Evolutionary conservation across 2,113 vertebrate genomes (phyloP), one percentile per base, ranked within the genome.

Genomic region (Arenaria interpres): DNA sequence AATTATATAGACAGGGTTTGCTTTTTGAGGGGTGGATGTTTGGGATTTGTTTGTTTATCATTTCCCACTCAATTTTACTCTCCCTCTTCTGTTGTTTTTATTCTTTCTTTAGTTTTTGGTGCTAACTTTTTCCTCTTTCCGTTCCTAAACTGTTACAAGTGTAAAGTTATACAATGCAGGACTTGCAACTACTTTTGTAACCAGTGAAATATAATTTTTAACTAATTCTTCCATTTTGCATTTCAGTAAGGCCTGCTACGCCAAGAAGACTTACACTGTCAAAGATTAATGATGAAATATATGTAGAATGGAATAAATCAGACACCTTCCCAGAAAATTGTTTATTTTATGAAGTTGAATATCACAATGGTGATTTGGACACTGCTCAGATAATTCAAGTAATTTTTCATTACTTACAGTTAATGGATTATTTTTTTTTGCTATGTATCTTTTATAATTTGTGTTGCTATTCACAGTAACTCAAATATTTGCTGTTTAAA

Each of bases 231-330:
- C 37, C 10, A 4, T 74, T 93, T 59, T 67, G 43, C 43, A 13
- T 96, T 96, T 93, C 84, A 97, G 95, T 97, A 88, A 97, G 97
- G 78, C 91, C 97, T 46, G 86, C 91, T 46, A 53, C 93, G 18
- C 98, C 98, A 27, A 54, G 19, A 35, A 74, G 17, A 15, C 21
- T 92, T 30, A 63, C 35, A 2, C 13, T 97, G 25, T 74, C 73
- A 14, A 89, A 89, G 46, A n/a, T 9, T 22, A 50, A 50, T 20
- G 46, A 93, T 30, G 39, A 7, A 50, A 62, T 97, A 69, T 1
- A 33, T 10, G 9, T 97, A 16, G 72, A 69, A 15, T 98, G 98
- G 98, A 94, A 64, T 28, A 25, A 51, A 51, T 84, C 96, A 5
- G 54, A 68, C 30, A 41, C 46, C 14, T 91, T 96, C 56, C 75